Conservation (phyloP, 1,140 invertebrate genomes). For the Trachymyrmex cornetzi region DNA sequence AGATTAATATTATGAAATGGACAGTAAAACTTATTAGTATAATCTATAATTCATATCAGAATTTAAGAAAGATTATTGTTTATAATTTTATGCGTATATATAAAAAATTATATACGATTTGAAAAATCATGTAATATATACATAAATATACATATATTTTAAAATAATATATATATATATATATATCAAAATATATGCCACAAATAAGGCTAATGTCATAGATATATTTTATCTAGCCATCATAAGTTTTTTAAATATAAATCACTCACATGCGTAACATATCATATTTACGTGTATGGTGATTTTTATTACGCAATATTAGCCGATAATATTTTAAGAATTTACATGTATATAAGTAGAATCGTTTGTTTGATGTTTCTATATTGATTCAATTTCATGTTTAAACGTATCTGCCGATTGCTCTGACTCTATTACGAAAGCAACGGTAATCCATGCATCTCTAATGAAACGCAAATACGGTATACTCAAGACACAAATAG, state of each 20-base stretch:
- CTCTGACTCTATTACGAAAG: slow-evolving; percentile 40
- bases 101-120: not conserved
- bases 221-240: not conserved
- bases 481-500: not conserved
- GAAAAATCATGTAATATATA: not conserved
- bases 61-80: not conserved
- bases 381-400: slow-evolving; percentile 32
- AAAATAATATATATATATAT: not conserved
- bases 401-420: not conserved
- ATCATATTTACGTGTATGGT: not conserved
- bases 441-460: slow-evolving; percentile 7
- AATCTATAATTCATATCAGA: not conserved
- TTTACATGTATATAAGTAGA: not conserved
- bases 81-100: not conserved
- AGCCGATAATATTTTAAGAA: not conserved
- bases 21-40: not conserved
- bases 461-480: slow-evolving; percentile 38
- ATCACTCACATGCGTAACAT: not conserved
- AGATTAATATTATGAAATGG: not conserved
- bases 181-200: not conserved
- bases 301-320: not conserved
- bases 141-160: not conserved
- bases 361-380: not conserved
- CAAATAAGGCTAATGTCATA: not conserved
- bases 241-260: not conserved